Percentiles rank a stretch among this genome's conserved stretches.
phyloP scores from a whole-genome alignment of 2,113 vertebrate genomes.

The Erpornis zantholeuca region DNA sequence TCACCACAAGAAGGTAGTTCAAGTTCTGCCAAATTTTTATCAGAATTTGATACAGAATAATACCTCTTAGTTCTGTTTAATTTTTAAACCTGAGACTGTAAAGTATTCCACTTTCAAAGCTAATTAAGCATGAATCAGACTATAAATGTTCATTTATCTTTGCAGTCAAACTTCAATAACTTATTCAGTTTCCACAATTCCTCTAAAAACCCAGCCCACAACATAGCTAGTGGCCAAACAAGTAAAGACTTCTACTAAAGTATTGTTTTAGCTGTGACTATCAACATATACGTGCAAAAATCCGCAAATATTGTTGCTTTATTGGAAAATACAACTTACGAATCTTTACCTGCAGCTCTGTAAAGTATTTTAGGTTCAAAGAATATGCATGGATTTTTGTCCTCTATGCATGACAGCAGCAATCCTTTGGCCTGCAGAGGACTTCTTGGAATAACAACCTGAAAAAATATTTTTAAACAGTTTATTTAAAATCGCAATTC shows the following conservation, averaged over 20 bases:
- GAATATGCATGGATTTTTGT: conserved; percentile 97
- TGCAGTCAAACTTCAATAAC: neutral
- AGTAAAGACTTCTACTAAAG: neutral
- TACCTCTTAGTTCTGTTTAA: neutral
- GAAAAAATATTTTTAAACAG: conserved; percentile 27
- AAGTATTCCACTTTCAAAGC: neutral
- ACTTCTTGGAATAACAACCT: conserved; percentile 94
- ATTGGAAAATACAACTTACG: neutral
- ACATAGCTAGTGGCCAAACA: neutral
- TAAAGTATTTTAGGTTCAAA: conserved; percentile 99
- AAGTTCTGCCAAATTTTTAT: neutral
- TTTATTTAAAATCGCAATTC: neutral
- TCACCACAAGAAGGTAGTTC: neutral
- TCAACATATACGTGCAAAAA: neutral
- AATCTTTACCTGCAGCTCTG: conserved; percentile 91
- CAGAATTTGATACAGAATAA: neutral
- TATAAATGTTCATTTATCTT: neutral
- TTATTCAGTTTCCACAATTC: neutral
- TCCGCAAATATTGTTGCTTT: neutral
- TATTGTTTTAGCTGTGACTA: neutral
- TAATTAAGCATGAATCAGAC: neutral
- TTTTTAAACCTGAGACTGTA: neutral
- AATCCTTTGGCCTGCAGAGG: conserved; percentile 95
- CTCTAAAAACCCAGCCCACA: neutral
- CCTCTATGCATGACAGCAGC: conserved; percentile 92